phyloP scores from a whole-genome alignment of 2,113 vertebrate genomes.

The Phyllostomus discolor region DNA sequence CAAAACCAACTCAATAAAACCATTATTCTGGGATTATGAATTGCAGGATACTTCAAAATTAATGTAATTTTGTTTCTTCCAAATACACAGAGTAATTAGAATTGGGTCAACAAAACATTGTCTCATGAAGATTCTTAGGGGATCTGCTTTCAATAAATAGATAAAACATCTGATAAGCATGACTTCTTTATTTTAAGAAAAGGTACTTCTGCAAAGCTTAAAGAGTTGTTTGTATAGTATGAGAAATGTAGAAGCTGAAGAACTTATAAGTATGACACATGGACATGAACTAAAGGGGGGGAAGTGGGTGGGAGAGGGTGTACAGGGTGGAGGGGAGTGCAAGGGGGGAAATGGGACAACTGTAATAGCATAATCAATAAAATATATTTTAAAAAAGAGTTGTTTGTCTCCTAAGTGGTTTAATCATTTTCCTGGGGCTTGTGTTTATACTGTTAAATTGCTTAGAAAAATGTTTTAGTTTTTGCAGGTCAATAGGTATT shows the following conservation, averaged over 20 bases:
- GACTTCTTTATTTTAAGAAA: not conserved
- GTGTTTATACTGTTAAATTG: slow-evolving; percentile 57
- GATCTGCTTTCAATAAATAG: not conserved
- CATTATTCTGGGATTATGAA: not conserved
- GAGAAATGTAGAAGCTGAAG: no score
- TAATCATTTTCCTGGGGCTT: slow-evolving; percentile 39
- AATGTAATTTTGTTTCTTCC: slow-evolving; percentile 17
- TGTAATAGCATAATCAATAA: no score
- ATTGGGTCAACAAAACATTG: slow-evolving; percentile 25
- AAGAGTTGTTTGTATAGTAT: not conserved
- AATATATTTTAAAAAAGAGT: not conserved
- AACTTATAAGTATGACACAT: no score
- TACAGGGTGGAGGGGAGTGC: no score
- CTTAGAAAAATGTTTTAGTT: slow-evolving; percentile 28
- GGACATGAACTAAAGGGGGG: no score
- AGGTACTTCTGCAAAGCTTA: not conserved
- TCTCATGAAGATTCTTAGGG: not conserved
- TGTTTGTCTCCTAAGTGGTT: slow-evolving; percentile 38
- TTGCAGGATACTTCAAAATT: slow-evolving; percentile 1
- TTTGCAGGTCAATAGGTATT: slow-evolving; percentile 41
- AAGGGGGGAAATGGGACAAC: no score
- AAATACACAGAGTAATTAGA: slow-evolving; percentile 12
- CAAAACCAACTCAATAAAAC: slow-evolving; percentile 26
- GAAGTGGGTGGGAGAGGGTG: no score
- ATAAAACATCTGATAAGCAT: slow-evolving; percentile 1